Conservation (phyloP, 2,113 vertebrate species). For the Melospiza georgiana region DNA sequence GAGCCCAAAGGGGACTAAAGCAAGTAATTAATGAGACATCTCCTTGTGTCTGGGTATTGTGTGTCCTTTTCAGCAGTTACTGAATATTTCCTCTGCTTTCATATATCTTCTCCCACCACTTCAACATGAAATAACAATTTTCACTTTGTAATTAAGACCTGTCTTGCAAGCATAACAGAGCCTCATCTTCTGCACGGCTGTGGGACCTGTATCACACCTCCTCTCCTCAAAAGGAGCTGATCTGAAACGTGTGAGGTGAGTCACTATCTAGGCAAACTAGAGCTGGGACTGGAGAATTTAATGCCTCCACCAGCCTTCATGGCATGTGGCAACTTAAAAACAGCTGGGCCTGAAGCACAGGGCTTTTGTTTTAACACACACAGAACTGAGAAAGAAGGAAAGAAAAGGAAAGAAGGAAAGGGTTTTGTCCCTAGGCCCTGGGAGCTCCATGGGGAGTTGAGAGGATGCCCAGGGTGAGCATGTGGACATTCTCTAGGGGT, state of each 20-base stretch:
- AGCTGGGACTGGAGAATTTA: not conserved
- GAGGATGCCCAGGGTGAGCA: not conserved
- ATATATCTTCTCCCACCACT: slow-evolving; percentile 17
- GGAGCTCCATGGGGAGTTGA: not conserved
- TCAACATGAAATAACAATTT: slow-evolving; percentile 35
- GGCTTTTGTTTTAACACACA: not conserved
- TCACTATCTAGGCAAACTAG: not conserved
- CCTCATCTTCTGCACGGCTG: not conserved
- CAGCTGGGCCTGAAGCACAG: not conserved
- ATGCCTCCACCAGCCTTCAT: not conserved
- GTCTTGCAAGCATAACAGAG: not conserved
- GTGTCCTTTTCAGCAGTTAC: not conserved
- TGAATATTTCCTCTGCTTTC: slow-evolving; percentile 2
- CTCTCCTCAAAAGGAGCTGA: not conserved
- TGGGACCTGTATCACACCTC: not conserved
- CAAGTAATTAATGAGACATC: slow-evolving; percentile 17
- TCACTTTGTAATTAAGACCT: slow-evolving; percentile 35
- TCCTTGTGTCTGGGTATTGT: not conserved
- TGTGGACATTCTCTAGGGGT: fast-evolving
- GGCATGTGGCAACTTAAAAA: not conserved
- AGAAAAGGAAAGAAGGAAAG: not conserved
- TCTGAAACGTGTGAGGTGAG: not conserved
- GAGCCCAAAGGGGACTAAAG: not conserved
- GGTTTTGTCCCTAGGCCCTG: not conserved
- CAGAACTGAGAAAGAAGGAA: not conserved